phyloP scores from a whole-genome alignment of 1,140 invertebrate genomes.

The Dinoponera quadriceps region DNA sequence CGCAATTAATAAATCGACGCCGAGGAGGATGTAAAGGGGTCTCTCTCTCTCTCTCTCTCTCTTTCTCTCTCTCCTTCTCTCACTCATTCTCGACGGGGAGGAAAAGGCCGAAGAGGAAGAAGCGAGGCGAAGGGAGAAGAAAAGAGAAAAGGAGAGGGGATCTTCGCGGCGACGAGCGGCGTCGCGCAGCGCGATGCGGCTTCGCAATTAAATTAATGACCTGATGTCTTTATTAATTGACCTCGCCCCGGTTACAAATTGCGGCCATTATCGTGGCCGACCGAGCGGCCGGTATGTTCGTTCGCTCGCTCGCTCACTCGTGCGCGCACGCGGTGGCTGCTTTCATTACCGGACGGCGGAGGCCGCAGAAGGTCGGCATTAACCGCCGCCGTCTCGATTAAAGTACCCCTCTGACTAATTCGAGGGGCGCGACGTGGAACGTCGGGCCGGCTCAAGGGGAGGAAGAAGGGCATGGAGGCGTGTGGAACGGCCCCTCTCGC shows the following conservation, averaged over 20 bases:
- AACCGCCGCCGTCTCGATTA: conserved; percentile 36
- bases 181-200: conserved; percentile 23
- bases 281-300: neutral
- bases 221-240: conserved; percentile 80
- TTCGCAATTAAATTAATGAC: conserved; percentile 78
- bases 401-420: conserved; percentile 55
- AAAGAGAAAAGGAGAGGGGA: neutral
- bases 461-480: neutral
- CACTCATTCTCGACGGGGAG: no score
- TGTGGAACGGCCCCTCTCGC: no score
- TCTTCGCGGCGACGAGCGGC: conserved; percentile 10
- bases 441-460: neutral
- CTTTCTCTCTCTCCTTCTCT: no score
- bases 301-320: no score
- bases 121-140: no score
- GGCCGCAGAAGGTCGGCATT: conserved; percentile 51
- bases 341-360: conserved; percentile 65
- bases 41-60: no score
- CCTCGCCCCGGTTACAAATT: conserved; percentile 78
- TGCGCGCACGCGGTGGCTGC: conserved; percentile 57
- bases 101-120: no score
- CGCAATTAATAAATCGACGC: conserved; percentile 58
- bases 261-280: conserved; percentile 66
- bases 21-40: neutral
- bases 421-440: neutral